Conservation (phyloP, 2,888 invertebrate species). For the Cheiracanthium punctorium region DNA sequence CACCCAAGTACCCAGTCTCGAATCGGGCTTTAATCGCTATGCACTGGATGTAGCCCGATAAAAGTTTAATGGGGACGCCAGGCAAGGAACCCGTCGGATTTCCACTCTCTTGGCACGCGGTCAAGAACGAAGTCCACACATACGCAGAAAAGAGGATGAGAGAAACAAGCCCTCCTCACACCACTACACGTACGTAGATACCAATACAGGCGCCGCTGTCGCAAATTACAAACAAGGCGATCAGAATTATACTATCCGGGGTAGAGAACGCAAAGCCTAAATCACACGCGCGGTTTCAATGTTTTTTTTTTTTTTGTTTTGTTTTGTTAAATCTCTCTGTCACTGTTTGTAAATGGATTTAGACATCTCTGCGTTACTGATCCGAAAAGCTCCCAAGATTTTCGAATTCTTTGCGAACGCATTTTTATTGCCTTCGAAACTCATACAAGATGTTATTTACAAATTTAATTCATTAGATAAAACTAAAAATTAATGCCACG, state of each 20-base stretch:
- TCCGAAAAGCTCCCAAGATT: too few relatives aligned
- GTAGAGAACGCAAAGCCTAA: not conserved
- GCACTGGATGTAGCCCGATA: constrained; percentile 54
- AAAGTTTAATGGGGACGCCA: constrained; percentile 55
- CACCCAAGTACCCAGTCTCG: constrained; percentile 46
- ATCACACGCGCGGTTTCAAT: not conserved
- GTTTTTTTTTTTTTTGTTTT: too few relatives aligned
- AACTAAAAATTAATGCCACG: too few relatives aligned
- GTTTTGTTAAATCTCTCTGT: too few relatives aligned
- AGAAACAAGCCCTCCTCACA: too few relatives aligned
- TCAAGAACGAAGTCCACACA: constrained; percentile 36
- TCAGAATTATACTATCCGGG: not conserved
- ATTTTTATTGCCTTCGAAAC: too few relatives aligned
- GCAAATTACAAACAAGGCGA: constrained; percentile 3
- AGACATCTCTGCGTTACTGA: too few relatives aligned
- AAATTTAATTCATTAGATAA: too few relatives aligned
- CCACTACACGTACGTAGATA: constrained; percentile 1
- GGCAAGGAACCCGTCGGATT: constrained; percentile 25
- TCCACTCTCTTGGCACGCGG: constrained; percentile 52
- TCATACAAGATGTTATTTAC: too few relatives aligned
- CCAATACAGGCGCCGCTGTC: not conserved
- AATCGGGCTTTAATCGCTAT: constrained; percentile 56
- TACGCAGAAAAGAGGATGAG: not conserved
- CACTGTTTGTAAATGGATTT: too few relatives aligned
- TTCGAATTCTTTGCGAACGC: too few relatives aligned